Conservation (phyloP, 2,113 vertebrate species). For the Pterocles orientalis region DNA sequence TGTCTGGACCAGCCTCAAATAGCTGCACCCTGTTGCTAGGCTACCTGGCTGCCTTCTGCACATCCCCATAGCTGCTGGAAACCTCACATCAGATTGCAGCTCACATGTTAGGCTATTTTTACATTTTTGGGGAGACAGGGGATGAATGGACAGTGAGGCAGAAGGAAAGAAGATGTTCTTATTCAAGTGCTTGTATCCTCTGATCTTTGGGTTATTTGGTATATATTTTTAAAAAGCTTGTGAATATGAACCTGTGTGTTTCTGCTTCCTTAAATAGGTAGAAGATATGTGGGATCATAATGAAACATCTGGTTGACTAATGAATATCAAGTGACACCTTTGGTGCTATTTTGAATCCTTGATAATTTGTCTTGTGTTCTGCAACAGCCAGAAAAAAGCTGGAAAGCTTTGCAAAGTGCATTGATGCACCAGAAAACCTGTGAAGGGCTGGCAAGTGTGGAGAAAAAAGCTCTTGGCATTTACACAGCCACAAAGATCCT, state of each 20-base stretch:
- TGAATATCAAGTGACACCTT: not conserved
- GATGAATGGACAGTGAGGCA: not conserved
- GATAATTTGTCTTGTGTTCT: slow-evolving; percentile 8
- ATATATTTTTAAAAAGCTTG: not conserved
- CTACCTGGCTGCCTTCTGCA: slow-evolving; percentile 60
- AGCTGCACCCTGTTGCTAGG: slow-evolving; percentile 77
- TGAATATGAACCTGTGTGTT: not conserved
- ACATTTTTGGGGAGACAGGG: not conserved
- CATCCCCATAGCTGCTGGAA: slow-evolving; percentile 53
- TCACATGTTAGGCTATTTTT: slow-evolving; percentile 50
- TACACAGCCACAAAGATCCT: not conserved
- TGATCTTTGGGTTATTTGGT: not conserved
- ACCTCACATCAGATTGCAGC: slow-evolving; percentile 29
- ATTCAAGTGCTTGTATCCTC: not conserved
- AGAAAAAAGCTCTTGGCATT: not conserved
- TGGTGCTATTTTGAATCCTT: not conserved
- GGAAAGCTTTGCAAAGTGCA: not conserved
- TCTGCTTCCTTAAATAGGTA: not conserved
- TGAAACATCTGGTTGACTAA: not conserved
- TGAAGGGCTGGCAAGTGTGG: not conserved
- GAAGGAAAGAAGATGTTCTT: not conserved
- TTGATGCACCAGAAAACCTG: not conserved
- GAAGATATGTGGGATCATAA: not conserved
- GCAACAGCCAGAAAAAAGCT: not conserved
- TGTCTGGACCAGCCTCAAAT: slow-evolving; percentile 53